Base-by-base conservation (phyloP, 2,113 vertebrate species). In the Bos indicus region DNA sequence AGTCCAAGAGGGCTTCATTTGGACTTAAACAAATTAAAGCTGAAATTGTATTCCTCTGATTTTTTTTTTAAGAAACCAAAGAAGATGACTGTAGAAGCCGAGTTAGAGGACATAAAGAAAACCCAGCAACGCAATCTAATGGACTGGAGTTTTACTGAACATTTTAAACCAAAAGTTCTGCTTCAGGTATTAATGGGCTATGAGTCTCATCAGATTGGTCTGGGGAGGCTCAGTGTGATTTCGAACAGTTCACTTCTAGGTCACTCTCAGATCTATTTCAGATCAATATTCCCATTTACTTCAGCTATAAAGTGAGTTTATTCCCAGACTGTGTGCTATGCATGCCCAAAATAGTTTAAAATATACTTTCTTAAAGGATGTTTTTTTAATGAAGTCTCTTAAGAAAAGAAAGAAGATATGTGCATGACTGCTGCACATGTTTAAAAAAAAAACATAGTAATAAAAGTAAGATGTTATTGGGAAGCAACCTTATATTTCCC, bases 61-160 rank as follows among this genome's bases (percentile, higher is more conserved):
- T 98, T 98, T 43, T 78, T 48, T 80, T 80, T 80, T 10, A 48
- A 99, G 99, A 96, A 97, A 94, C 92, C 0, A 25, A 98, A 98
- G 98, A 90, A 98, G 88, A 82, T 95, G 95, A 67, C 67, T 14
- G 88, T 97, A 40, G 91, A 96, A 95, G 60, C 97, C 84, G 98
- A 98, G 16, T 93, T 99, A 33, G 87, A 98, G 96, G 98, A 99
- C 48, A 99, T 99, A 88, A 99, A 99, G 98, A 98, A 98, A n/a
- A 98, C 95, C 0, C 99, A 99, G 97, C 98, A 95, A 85, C 99
- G 99, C 97, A 99, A 98, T 85, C 98, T 99, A 71, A 98, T 91
- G 92, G 99, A 99, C 95, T 99, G 99, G 99, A 99, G 91, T 98
- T 99, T 99, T 19, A 91, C 98, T 16, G 99, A 99, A 96, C 99